Evolutionary conservation across 2,888 invertebrate species (phyloP).

Genomic region (Salticus scenicus): DNA sequence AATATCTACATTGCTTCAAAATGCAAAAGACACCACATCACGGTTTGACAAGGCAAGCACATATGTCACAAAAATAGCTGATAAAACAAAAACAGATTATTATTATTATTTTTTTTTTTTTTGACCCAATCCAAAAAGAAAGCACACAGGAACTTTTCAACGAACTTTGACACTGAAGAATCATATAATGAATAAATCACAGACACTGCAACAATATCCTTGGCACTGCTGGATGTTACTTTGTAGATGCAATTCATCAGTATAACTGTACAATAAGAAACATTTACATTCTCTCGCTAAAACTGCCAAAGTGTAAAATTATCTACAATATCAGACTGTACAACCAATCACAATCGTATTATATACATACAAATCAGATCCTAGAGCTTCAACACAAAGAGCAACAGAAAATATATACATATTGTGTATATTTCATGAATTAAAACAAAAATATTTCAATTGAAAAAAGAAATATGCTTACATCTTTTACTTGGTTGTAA

Average conservation of each 20-base stretch:
- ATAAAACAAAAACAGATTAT: slow-evolving; percentile 28
- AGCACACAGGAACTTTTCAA: slow-evolving; percentile 68
- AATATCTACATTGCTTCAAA: slow-evolving; percentile 67
- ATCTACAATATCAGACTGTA: slow-evolving; percentile 61
- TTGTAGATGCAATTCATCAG: slow-evolving; percentile 46
- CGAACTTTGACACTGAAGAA: slow-evolving; percentile 63
- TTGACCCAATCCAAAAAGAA: slow-evolving; percentile 63
- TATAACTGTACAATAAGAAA: slow-evolving; percentile 57
- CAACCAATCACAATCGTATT: slow-evolving; percentile 38
- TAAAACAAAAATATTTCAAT: no score
- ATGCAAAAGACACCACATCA: slow-evolving; percentile 67
- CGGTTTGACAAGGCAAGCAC: slow-evolving; percentile 67
- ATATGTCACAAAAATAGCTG: slow-evolving; percentile 66
- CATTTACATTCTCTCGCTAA: slow-evolving; percentile 54
- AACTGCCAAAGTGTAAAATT: slow-evolving; percentile 63
- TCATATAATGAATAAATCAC: slow-evolving; percentile 64
- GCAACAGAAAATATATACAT: no score
- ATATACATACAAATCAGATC: slow-evolving; percentile 63
- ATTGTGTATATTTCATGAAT: no score
- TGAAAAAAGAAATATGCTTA: no score
- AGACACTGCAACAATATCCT: slow-evolving; percentile 65
- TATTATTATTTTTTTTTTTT: not conserved
- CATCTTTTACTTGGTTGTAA: no score
- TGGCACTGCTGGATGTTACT: slow-evolving; percentile 68
- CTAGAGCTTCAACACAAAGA: slow-evolving; percentile 16